Conservation (phyloP, 2,888 invertebrate genomes). For the Trichopoda pennipes region DNA sequence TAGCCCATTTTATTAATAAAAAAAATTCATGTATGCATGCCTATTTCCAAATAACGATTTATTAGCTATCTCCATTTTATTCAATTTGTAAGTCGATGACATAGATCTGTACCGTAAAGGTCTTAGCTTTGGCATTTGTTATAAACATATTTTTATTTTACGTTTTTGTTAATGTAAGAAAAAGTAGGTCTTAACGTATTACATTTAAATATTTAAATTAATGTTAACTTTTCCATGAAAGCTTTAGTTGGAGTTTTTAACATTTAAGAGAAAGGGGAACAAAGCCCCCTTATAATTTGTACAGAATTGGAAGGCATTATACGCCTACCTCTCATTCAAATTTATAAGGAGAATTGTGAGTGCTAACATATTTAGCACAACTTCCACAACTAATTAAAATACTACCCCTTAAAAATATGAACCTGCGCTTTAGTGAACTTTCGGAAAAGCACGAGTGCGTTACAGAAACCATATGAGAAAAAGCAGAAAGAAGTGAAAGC, state of each 20-base stretch:
- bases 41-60: too few species aligned
- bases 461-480: neutral
- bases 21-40: too few species aligned
- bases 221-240: neutral
- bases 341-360: neutral
- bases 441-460: conserved; percentile 68
- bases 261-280: conserved; percentile 2
- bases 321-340: neutral
- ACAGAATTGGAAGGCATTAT: neutral
- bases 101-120: too few species aligned
- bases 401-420: conserved; percentile 27
- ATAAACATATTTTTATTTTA: too few species aligned
- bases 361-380: neutral
- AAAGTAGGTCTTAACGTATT: too few species aligned
- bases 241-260: neutral
- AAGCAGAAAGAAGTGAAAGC: neutral
- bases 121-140: too few species aligned
- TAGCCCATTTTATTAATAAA: too few species aligned
- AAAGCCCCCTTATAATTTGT: neutral
- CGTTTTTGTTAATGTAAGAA: too few species aligned
- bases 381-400: conserved; percentile 26
- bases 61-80: too few species aligned
- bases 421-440: conserved; percentile 72
- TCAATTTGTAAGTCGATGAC: too few species aligned
- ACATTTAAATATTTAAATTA: too few species aligned